Base-by-base conservation (phyloP, 2,888 invertebrate genomes). In the Serrognathus titanus region DNA sequence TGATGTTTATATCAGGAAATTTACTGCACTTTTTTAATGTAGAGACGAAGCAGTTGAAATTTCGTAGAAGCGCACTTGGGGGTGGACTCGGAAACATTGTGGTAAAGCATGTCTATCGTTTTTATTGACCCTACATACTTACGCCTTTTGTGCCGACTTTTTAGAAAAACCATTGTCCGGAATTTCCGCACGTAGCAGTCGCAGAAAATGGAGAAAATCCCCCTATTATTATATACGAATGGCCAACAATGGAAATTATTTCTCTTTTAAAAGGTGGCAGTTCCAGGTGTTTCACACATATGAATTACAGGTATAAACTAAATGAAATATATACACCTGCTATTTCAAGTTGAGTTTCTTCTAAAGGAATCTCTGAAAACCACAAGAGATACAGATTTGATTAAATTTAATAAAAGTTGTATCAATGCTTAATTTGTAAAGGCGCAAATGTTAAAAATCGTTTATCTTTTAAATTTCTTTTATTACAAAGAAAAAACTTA, bases 1-100 rank as follows among this genome's bases (percentile, higher is more conserved):
- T 94, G 2, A 82, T 90, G 56, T 95, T 89, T 80, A 84, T 85
- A 0, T 87, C 94, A 0, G 95, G 95, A 49, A 94, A 92, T 76
- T 81, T 89, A 48, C 80, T 95, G 36, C 85, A 90, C 64, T 88
- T 94, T 68, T 84, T 90, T 61, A 82, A 90, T 66, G 82, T 90
- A 0, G 74, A 79, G n/a, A 84, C 83, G 0, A 83, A 81, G 58
- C 82, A 83, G 67, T 80, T 88, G 31, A 83, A 81, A 71, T 92
- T 92, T 71, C 82, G 89, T 45, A 80, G 92, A 66, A 87, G 88
- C 62, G 85, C 87, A 0, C 85, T 87, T 11, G 92, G 92, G 4
- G 88, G 88, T 50, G 90, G 93, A 51, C 84, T 95, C 58, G 94
- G 94, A 1, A 88, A 88, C 65, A 83, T 94, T 51, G 80, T 86